Evolutionary conservation across 1,140 invertebrate genomes (phyloP), one percentile per base, ranked within the genome.

Genomic region (Solenopsis invicta): DNA sequence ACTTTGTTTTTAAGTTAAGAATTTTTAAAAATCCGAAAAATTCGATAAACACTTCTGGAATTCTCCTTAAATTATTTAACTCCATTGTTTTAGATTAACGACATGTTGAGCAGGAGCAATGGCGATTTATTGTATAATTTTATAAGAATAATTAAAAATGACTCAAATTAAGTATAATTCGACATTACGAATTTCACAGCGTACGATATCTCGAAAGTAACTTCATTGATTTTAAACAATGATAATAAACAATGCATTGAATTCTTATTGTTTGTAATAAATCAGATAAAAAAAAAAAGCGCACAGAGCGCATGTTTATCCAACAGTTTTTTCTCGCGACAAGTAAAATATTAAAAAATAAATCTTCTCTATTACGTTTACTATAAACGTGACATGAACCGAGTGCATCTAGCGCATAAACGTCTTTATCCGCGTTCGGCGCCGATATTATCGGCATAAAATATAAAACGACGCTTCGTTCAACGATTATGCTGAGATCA

Each of bases 361-460:
- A 29, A 45, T 76, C 61, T 52, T 50, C 50, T 37, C 50, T 9
- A n/a, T 13, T 4, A 16, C 13, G 12, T 4, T 50, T 37, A 9
- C 10, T 48, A 48, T 9, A 48, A 41, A 9, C n/a, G 18, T 6
- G 45, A 66, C 6, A 52, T 16, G 13, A 61, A 61, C 37, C 24
- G 45, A 54, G 48, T 16, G 13, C 75, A 78, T 41, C 62, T 41
- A 29, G 4, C 9, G 45, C 18, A 6, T 69, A 69, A 69, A 81
- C 16, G 50, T 81, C 64, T 59, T 81, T 71, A 54, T 29, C n/a
- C n/a, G 10, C n/a, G 12, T 18, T 45, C 29, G 29, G 34, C n/a
- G 34, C 13, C 48, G 48, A 81, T 56, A 50, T 77, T 77, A 61
- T 62, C 56, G 56, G 10, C 4, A n/a, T 16, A 21, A 48, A 69